Conservation (phyloP, 2,888 invertebrate species). For the Andrena haemorrhoa region DNA sequence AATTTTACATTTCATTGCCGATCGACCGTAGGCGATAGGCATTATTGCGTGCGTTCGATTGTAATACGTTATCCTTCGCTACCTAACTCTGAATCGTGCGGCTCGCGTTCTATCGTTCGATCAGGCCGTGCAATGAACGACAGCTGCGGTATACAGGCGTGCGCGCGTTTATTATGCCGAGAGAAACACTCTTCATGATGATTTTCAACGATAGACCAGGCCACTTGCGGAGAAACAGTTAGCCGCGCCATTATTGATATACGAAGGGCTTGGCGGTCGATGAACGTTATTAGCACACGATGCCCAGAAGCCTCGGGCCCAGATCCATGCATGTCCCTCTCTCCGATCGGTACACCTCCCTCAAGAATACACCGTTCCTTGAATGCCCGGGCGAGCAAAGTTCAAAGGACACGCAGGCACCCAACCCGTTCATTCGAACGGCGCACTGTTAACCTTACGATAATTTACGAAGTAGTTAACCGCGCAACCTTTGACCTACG, state of each 20-base stretch:
- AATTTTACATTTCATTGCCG: conserved; percentile 78
- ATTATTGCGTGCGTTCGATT: conserved; percentile 80
- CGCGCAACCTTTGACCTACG: conserved; percentile 77
- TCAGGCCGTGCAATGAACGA: conserved; percentile 67
- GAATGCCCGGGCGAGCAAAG: conserved; percentile 24
- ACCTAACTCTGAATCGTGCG: conserved; percentile 54
- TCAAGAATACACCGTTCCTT: conserved; percentile 4
- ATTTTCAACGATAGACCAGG: conserved; percentile 20
- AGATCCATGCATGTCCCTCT: not conserved
- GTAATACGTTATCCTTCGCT: conserved; percentile 69
- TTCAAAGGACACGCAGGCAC: conserved; percentile 49
- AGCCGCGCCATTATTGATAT: not conserved
- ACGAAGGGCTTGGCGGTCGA: not conserved
- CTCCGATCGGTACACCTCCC: not conserved
- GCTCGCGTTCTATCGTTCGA: conserved; percentile 73
- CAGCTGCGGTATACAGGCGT: conserved; percentile 52
- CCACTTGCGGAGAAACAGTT: not conserved
- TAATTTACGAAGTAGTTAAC: conserved; percentile 74
- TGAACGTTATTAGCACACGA: not conserved
- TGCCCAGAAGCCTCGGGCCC: not conserved
- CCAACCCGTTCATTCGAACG: conserved; percentile 60
- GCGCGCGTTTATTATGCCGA: conserved; percentile 24
- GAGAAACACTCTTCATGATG: conserved; percentile 26
- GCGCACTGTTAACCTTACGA: conserved; percentile 69
- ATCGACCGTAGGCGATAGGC: conserved; percentile 75